A percentile compares a stretch with the other conserved stretches of the same genome.
These are phyloP conservation scores for Ciconia boyciana DNA, from an alignment of 2,113 vertebrate species.

Conservation along the genomic window DNA sequence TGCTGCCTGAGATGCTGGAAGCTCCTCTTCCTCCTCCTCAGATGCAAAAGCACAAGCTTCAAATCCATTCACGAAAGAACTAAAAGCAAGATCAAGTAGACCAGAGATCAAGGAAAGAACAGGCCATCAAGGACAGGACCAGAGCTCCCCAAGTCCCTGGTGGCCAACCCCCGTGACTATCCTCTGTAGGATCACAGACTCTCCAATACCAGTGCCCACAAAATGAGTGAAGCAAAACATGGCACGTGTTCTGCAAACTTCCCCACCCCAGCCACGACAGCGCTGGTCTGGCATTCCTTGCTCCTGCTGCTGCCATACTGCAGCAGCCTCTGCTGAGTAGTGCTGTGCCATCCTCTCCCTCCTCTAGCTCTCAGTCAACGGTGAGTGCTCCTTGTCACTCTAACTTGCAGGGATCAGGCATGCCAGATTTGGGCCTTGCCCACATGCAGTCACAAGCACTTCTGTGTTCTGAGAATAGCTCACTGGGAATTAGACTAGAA, in stretches of 20 bases:
- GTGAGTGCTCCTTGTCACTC: neutral
- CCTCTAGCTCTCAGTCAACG: neutral
- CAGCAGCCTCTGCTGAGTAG: neutral
- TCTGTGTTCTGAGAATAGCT: neutral
- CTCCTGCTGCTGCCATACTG: neutral
- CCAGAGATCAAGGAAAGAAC: neutral
- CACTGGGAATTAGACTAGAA: neutral
- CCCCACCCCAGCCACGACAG: neutral
- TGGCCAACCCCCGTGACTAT: neutral
- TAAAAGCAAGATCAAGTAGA: constrained; percentile 19
- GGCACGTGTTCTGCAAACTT: neutral
- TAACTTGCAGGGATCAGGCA: neutral
- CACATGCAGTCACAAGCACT: neutral
- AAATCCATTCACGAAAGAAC: constrained; percentile 67
- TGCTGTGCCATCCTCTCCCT: neutral
- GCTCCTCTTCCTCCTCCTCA: constrained; percentile 74
- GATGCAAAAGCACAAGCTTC: constrained; percentile 31
- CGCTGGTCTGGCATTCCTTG: neutral
- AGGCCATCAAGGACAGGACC: neutral
- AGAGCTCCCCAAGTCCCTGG: neutral
- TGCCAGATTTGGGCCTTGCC: neutral
- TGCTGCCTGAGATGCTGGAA: constrained; percentile 79
- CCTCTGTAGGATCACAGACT: neutral
- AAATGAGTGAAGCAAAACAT: neutral
- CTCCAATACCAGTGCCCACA: neutral